Base-by-base conservation (phyloP, 2,113 vertebrate species). In the Mionectes macconnelli region DNA sequence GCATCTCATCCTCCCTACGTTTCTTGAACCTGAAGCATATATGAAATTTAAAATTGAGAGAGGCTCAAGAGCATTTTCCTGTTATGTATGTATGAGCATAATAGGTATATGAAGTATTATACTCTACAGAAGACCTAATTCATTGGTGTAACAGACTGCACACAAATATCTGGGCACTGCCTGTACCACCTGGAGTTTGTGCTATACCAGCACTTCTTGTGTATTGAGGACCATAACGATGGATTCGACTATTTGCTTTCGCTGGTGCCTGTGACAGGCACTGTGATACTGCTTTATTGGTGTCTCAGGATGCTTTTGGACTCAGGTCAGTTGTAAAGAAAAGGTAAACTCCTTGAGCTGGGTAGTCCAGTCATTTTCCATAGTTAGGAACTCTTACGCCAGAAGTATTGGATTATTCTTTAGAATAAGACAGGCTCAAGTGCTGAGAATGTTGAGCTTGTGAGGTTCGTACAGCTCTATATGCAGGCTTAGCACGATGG, bases 161-260 rank as follows among this genome's bases (percentile, higher is more conserved):
- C 23, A 17, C 33, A 76, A 27, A 0, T 33, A 7, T 9, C 10
- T 35, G 42, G 33, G 39, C 53, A 57, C 9, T 39, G 62, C 19
- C 15, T 0, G 0, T 6, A 14, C 30, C 23, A 8, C 15, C 3
- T 81, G 27, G 12, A 47, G 24, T 39, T 12, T n/a, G 33, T 49
- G 62, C 49, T 85, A 2, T 39, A 9, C 31, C 57, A 56, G 63
- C n/a, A 30, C 60, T 53, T 3, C 8, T 31, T 37, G 49, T 27
- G 31, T n/a, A 7, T 6, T 57, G 63, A 17, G 37, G 27, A 21
- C 40, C 27, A 10, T 3, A 31, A 30, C 50, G 49, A 52, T 56
- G 21, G 8, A 8, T 63, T 60, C 49, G 50, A 27, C 17, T 5
- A 1, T 59, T 55, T 79, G 27, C 62, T 18, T 90, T 80, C 45